phyloP scores from a whole-genome alignment of 2,888 invertebrate species.

The Zeuzera pyrina region DNA sequence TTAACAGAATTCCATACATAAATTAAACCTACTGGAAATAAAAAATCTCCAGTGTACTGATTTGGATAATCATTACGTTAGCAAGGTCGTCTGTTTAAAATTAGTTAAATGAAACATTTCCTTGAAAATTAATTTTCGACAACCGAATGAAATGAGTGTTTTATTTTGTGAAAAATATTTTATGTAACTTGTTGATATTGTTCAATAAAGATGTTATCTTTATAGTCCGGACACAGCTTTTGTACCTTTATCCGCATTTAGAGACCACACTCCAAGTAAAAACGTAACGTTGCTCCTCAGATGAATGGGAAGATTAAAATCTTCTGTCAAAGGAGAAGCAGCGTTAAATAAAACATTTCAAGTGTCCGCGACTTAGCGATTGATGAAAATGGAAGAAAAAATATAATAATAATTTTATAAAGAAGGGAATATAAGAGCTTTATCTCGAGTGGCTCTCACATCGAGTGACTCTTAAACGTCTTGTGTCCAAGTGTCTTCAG shows the following conservation, averaged over 20 bases:
- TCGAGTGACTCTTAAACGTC: slow-evolving; percentile 20
- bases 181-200: too few species aligned
- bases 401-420: slow-evolving; percentile 25
- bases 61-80: too few species aligned
- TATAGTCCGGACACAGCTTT: too few species aligned
- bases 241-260: slow-evolving; percentile 10
- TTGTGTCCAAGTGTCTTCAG: slow-evolving; percentile 14
- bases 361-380: slow-evolving; percentile 8
- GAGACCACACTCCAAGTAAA: slow-evolving; percentile 10
- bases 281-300: slow-evolving; percentile 8
- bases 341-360: slow-evolving; percentile 15
- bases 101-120: too few species aligned
- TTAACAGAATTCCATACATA: too few species aligned
- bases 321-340: slow-evolving; percentile 14
- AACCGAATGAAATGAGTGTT: too few species aligned
- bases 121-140: too few species aligned
- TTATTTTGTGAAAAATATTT: too few species aligned
- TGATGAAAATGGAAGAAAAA: slow-evolving; percentile 14
- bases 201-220: too few species aligned
- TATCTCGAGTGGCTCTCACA: slow-evolving; percentile 25
- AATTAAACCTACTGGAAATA: too few species aligned
- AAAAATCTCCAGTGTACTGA: too few species aligned
- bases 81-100: too few species aligned
- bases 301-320: slow-evolving; percentile 21
- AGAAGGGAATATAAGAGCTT: slow-evolving; percentile 21